Evolutionary conservation across 37 sponge, comb jelly and placozoan genomes (phyloP), one percentile per base, ranked within the genome.

Genomic region (Diacarnus erythraeanus): DNA sequence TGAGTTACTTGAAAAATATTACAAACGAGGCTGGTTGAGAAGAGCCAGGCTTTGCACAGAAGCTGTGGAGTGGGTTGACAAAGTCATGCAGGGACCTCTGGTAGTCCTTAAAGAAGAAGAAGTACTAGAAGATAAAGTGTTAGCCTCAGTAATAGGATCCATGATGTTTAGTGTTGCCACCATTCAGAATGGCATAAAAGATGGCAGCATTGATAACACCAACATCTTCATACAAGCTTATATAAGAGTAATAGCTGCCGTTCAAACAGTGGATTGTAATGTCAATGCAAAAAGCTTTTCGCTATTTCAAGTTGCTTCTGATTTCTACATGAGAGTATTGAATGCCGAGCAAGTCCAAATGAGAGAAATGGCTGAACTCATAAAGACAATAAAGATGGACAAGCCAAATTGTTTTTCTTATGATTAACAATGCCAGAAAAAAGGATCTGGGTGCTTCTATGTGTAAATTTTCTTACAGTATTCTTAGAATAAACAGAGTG

Each of bases 91-190:
- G 22, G 74, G 73, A 18, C 40, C 60, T n/a, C 41, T 82, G 34
- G 27, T 64, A 21, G 12, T 54, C 21, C 60, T 80, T 10, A 57
- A 76, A 26, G 64, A 84, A 2, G 56, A 77, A 23, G 63, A 51
- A 25, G 47, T 72, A 17, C 37, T 84, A 57, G 72, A 29, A 25
- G 26, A 54, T 2, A 42, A 44, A 44, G 80, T 67, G 37, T 69
- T 69, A 1, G 25, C 66, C 9, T n/a, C 78, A 6, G 78, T 33
- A 17, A 31, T 84, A 8, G 71, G 78, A 41, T 69, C 59, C 38
- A 79, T 83, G 80, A 54, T 84, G 59, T 79, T 67, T 65, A 80
- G 75, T 66, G 70, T 74, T 29, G 89, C 80, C 37, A 72, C 79
- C 29, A 74, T 83, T 29, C 70, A 79, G 31, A 31, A 79, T 61